These are phyloP conservation scores for Regulus satrapa DNA, from an alignment of 2,113 vertebrate species.

Conservation along the genomic window DNA sequence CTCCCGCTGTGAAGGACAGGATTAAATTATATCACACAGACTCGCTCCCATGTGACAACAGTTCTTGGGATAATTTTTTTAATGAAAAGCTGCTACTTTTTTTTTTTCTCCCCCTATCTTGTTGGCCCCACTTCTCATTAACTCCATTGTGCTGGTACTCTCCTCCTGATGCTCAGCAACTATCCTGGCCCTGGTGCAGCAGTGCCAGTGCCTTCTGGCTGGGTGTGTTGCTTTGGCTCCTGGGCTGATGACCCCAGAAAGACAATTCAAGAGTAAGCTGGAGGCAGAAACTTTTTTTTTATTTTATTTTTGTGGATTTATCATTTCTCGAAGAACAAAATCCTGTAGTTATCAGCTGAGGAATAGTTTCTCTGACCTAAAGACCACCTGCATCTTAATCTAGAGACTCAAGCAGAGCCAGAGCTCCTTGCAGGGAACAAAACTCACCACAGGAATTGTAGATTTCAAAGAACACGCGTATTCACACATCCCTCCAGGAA, in stretches of 20 bases:
- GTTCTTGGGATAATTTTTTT: not conserved
- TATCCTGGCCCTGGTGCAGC: not conserved
- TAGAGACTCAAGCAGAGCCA: not conserved
- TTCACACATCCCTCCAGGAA: not conserved
- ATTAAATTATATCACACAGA: conserved; percentile 55
- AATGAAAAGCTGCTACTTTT: conserved; percentile 22
- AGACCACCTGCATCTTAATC: conserved; percentile 14
- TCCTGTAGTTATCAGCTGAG: not conserved
- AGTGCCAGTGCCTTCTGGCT: not conserved
- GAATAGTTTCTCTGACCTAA: not conserved
- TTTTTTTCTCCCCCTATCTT: not conserved
- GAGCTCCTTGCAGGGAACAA: not conserved
- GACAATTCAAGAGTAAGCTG: conserved; percentile 8
- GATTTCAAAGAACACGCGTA: not conserved
- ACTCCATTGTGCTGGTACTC: not conserved
- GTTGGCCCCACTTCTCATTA: not conserved
- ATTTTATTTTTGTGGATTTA: conserved; percentile 22
- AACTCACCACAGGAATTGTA: not conserved
- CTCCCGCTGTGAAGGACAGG: not conserved
- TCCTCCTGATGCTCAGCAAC: not conserved
- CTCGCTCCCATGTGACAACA: not conserved
- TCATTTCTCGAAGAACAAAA: conserved; percentile 6
- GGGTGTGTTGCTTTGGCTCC: not conserved
- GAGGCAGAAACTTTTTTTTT: not conserved
- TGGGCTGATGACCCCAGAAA: not conserved